A percentile compares a stretch with the other conserved stretches of the same genome.
Evolutionary conservation across 2,797 vertebrate species (phyloP).

Genomic region (Knipowitschia caucasica): DNA sequence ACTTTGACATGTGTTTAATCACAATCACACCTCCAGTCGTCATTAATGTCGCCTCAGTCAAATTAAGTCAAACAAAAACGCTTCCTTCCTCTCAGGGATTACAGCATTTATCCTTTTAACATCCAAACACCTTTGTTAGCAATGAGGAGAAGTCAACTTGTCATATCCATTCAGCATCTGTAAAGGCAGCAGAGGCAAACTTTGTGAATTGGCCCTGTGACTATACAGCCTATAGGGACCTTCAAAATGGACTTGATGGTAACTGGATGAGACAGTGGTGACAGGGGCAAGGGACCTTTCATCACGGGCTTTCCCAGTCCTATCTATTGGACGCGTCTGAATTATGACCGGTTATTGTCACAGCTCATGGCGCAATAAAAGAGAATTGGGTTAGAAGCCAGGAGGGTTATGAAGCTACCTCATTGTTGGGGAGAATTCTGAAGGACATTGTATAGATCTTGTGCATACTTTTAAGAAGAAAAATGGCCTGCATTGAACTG

Average conservation of each 20-base stretch:
- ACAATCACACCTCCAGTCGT: constrained; percentile 6
- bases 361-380: constrained; percentile 50
- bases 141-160: constrained; percentile 17
- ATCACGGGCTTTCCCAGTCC: constrained; percentile 34
- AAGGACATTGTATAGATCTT: not conserved
- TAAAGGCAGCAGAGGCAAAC: constrained; percentile 33
- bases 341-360: constrained; percentile 56
- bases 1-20: constrained; percentile 12
- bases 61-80: constrained; percentile 24
- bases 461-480: no score
- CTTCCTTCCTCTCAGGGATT: constrained; percentile 12
- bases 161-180: constrained; percentile 28
- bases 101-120: constrained; percentile 5
- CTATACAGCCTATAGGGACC: constrained; percentile 38
- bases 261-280: constrained; percentile 52
- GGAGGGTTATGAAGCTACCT: constrained; percentile 44
- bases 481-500: no score
- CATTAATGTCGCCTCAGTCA: constrained; percentile 18
- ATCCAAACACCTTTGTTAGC: constrained; percentile 19
- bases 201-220: constrained; percentile 43
- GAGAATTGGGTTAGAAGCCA: constrained; percentile 39
- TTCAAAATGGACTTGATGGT: constrained; percentile 41
- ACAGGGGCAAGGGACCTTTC: constrained; percentile 46
- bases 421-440: constrained; percentile 13
- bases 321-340: no score